Percentiles rank a stretch among this genome's conserved stretches.
Conservation (phyloP, 2,113 vertebrate genomes). For the Clarias batrachus region DNA sequence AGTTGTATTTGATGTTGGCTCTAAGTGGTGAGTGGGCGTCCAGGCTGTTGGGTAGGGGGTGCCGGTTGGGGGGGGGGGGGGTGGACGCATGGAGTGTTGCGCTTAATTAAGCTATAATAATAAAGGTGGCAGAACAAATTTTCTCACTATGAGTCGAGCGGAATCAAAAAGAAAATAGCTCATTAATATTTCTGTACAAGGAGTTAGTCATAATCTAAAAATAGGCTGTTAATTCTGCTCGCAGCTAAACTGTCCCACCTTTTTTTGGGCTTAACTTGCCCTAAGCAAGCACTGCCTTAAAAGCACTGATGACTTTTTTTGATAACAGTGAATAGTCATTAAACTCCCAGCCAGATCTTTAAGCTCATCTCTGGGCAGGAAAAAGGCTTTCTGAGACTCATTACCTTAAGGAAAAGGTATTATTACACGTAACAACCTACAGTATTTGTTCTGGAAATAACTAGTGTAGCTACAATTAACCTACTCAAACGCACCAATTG, state of each 20-base stretch:
- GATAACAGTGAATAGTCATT: slow-evolving; percentile 49
- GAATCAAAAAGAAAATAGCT: slow-evolving; percentile 18
- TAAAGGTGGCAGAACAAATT: slow-evolving; percentile 28
- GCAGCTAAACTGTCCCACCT: slow-evolving; percentile 2
- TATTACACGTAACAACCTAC: slow-evolving; percentile 15
- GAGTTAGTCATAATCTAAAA: background rate
- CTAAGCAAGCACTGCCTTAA: slow-evolving; percentile 31
- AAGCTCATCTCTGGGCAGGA: slow-evolving; percentile 18
- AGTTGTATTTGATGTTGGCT: slow-evolving; percentile 54
- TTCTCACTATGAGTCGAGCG: slow-evolving; percentile 21
- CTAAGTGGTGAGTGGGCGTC: background rate
- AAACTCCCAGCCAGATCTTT: slow-evolving; percentile 38
- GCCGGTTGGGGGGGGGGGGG: too few relatives aligned
- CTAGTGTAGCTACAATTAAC: background rate
- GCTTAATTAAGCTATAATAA: slow-evolving; percentile 44
- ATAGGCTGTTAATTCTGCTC: slow-evolving; percentile 26
- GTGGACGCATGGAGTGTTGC: background rate
- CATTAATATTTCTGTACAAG: background rate
- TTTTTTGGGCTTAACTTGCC: slow-evolving; percentile 41
- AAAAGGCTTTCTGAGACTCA: slow-evolving; percentile 28
- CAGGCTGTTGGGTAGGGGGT: background rate
- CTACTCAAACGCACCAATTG: background rate
- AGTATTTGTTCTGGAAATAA: slow-evolving; percentile 15
- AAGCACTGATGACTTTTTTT: slow-evolving; percentile 46
- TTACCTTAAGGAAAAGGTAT: slow-evolving; percentile 35